phyloP scores from a whole-genome alignment of 2,888 invertebrate species.

The Hipparchia sbordonii region DNA sequence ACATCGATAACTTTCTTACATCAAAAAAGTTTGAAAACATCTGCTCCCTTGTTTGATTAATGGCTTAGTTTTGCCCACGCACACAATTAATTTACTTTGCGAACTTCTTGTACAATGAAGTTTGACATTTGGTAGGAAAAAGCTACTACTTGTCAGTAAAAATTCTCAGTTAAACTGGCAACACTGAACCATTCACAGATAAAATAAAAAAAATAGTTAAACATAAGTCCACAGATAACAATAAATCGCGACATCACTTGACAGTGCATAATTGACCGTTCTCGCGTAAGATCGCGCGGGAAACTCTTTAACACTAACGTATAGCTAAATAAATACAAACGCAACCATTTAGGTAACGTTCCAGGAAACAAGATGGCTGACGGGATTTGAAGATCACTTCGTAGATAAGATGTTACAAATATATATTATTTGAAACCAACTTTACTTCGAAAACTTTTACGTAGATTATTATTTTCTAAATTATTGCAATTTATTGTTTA shows the following conservation, averaged over 20 bases:
- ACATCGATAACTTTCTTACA: too few relatives aligned
- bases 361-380: conserved; percentile 43
- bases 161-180: conserved; percentile 28
- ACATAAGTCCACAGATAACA: conserved; percentile 38
- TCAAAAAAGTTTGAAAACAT: too few relatives aligned
- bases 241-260: conserved; percentile 30
- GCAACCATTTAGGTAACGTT: conserved; percentile 23
- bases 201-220: conserved; percentile 34
- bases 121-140: neutral
- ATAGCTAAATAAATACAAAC: conserved; percentile 63
- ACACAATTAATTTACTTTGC: too few relatives aligned
- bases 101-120: neutral
- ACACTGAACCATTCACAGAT: conserved; percentile 25
- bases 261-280: conserved; percentile 38
- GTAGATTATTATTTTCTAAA: too few relatives aligned
- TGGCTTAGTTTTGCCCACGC: too few relatives aligned
- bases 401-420: neutral
- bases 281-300: conserved; percentile 45
- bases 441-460: too few relatives aligned
- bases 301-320: conserved; percentile 47
- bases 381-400: conserved; percentile 30
- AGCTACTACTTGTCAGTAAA: neutral
- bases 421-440: too few relatives aligned
- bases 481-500: too few relatives aligned
- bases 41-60: too few relatives aligned